phyloP scores from a whole-genome alignment of 92 coral and sea anemone species.

The Paragorgia papillata region DNA sequence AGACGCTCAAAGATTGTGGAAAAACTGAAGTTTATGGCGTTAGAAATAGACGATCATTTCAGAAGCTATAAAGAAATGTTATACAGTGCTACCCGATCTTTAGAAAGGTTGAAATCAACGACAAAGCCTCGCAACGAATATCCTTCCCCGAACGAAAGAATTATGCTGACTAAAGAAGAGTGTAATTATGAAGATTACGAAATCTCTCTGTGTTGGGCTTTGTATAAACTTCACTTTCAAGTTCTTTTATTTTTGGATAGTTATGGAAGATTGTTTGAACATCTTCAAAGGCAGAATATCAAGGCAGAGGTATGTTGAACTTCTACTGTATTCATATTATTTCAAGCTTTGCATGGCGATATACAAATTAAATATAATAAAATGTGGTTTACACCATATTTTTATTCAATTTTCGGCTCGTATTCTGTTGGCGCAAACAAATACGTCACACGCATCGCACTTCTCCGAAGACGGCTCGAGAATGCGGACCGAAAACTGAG shows the following conservation, averaged over 20 bases:
- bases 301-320: constrained; percentile 60
- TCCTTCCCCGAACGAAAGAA: constrained; percentile 4
- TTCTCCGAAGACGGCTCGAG: too few relatives aligned
- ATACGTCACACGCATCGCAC: too few relatives aligned
- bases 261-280: constrained; percentile 79
- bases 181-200: constrained; percentile 82
- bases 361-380: too few relatives aligned
- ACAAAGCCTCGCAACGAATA: constrained; percentile 59
- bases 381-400: too few relatives aligned
- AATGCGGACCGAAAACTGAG: too few relatives aligned
- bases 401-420: too few relatives aligned
- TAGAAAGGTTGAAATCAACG: constrained; percentile 83
- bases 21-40: constrained; percentile 87
- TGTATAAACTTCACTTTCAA: constrained; percentile 92
- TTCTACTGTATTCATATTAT: too few relatives aligned
- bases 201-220: constrained; percentile 75
- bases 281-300: constrained; percentile 69
- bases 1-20: constrained; percentile 77
- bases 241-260: constrained; percentile 85
- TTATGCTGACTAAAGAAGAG: constrained; percentile 53
- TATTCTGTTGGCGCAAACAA: too few relatives aligned
- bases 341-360: too few relatives aligned
- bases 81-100: constrained; percentile 71
- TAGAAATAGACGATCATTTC: constrained; percentile 91
- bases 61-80: constrained; percentile 74